These are phyloP conservation scores for Alcedo quadribrachys DNA, from an alignment of 2,797 vertebrate genomes.

Conservation along the genomic window DNA sequence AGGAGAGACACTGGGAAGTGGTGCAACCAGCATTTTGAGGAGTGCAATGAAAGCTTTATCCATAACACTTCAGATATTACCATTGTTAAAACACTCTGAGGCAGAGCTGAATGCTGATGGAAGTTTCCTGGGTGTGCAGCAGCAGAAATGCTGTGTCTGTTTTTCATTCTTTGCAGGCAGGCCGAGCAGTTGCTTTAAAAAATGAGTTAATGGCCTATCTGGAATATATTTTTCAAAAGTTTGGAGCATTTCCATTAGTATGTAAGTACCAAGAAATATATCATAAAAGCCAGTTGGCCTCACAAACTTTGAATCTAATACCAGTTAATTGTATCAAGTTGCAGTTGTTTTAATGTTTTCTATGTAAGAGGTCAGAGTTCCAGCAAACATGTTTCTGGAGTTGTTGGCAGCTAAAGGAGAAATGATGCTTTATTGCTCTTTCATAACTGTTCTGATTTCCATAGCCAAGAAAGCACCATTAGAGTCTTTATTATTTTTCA, in stretches of 20 bases:
- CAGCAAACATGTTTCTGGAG: conserved; percentile 67
- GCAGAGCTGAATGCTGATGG: neutral
- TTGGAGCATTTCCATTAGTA: conserved; percentile 51
- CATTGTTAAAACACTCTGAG: neutral
- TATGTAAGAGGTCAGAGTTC: conserved; percentile 66
- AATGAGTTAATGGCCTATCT: conserved; percentile 44
- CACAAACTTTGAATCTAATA: conserved; percentile 52
- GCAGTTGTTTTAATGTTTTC: conserved; percentile 67
- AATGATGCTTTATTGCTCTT: conserved; percentile 59
- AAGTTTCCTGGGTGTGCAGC: neutral
- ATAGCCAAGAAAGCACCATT: conserved; percentile 48
- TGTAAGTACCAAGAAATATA: conserved; percentile 64
- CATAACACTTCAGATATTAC: neutral
- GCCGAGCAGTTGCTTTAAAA: conserved; percentile 34
- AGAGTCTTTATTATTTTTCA: conserved; percentile 65
- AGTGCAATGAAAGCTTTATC: conserved; percentile 16
- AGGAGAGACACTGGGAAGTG: neutral
- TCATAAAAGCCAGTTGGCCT: conserved; percentile 67
- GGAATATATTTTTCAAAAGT: conserved; percentile 61
- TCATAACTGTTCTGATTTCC: conserved; percentile 55
- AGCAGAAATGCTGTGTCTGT: neutral
- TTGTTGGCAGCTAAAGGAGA: conserved; percentile 54
- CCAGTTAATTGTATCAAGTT: conserved; percentile 68
- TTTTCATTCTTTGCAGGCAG: conserved; percentile 20
- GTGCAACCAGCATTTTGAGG: neutral